Base-by-base conservation (phyloP, 2,797 vertebrate genomes). In the Sibirionetta formosa region DNA sequence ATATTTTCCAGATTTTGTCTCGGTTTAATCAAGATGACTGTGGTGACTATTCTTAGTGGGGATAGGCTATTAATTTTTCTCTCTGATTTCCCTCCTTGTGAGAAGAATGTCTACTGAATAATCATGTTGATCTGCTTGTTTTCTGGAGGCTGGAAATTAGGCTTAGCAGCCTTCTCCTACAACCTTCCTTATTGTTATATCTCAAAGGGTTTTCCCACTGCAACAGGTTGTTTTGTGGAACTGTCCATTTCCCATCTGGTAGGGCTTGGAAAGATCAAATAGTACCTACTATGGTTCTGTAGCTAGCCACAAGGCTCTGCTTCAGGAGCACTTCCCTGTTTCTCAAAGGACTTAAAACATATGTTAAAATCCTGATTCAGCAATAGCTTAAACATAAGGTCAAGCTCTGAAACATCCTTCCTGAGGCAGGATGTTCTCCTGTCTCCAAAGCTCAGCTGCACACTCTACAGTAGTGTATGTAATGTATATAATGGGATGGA, bases 281-380 rank as follows among this genome's bases (percentile, higher is more conserved):
- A 58, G 1, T 14, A 48, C 8, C 3, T 70, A 16, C 8, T 3
- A 3, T 9, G 1, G 3, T 2, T 51, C 56, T 64, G 68, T 15
- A 84, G 3, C 5, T 33, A 69, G 15, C 3, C 13, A 6, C 0
- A 2, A 84, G 7, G 4, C 11, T 18, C 4, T 35, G 26, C 31
- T 38, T 78, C 13, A 58, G 17, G 35, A 71, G 5, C 42, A 58
- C 18, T 46, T 60, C 53, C 4, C 3, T 31, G 1, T 76, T 86
- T 79, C 58, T 66, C 36, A 35, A 50, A 58, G 56, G 33, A 46
- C 22, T 58, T 31, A 15, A 16, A 27, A 36, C 42, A 48, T 48
- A 29, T 46, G 33, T 60, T 29, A 35, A 48, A 60, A 35, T 36
- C 26, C 33, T 46, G 68, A 46, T 60, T 75, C 42, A 48, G 44